These are phyloP conservation scores for Sebastiscus albofasciatus DNA, from an alignment of 2,797 vertebrate genomes.

Conservation along the genomic window DNA sequence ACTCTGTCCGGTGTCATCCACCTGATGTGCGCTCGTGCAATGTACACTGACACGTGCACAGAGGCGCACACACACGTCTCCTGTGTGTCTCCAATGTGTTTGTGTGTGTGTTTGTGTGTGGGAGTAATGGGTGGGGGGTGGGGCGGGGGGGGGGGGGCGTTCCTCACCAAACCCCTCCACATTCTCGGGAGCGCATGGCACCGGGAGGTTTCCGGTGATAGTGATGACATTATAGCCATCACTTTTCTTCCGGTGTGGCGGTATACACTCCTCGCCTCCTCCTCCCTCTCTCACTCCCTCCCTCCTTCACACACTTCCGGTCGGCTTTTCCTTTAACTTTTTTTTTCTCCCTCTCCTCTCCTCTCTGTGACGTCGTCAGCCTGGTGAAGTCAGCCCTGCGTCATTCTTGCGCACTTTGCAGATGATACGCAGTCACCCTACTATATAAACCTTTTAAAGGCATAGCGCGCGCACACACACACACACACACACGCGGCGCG, in stretches of 20 bases:
- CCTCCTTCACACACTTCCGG: constrained; percentile 66
- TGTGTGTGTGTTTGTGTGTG: not conserved
- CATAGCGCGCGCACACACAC: constrained; percentile 36
- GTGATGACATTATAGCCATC: constrained; percentile 67
- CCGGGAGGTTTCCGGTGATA: constrained; percentile 78
- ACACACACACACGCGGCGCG: not conserved
- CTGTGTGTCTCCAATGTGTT: not conserved
- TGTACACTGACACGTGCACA: constrained; percentile 26
- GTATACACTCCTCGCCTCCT: not conserved
- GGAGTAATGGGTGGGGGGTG: not conserved
- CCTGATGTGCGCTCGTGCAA: constrained; percentile 19
- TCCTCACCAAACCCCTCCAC: constrained; percentile 31
- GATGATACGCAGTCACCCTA: constrained; percentile 83
- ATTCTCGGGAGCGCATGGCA: constrained; percentile 60
- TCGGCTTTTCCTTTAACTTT: constrained; percentile 68
- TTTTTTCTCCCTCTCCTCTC: constrained; percentile 19
- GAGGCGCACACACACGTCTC: constrained; percentile 1
- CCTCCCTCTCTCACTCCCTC: not conserved
- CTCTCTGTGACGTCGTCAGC: constrained; percentile 78
- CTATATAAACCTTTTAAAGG: constrained; percentile 81
- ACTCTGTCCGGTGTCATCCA: not conserved
- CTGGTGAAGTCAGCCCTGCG: constrained; percentile 82
- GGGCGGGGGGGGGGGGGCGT: not conserved
- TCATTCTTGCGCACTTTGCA: constrained; percentile 88
- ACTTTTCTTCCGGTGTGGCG: constrained; percentile 63